Percentiles rank a stretch among this genome's conserved stretches.
These are phyloP conservation scores for Eremophila alpestris DNA, from an alignment of 2,797 vertebrate genomes.

Conservation along the genomic window DNA sequence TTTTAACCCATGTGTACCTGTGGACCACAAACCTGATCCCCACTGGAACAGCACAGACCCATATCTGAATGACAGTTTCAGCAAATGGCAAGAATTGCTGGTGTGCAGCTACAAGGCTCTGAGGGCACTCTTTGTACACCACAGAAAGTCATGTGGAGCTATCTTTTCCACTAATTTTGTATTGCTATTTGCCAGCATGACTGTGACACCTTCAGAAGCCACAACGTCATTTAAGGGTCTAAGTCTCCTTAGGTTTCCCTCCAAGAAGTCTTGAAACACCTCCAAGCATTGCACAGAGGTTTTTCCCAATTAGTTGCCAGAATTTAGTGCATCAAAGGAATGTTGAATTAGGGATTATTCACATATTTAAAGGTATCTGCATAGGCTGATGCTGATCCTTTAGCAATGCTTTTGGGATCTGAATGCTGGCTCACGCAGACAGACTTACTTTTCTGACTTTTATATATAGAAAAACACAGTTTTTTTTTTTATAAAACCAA, in stretches of 20 bases:
- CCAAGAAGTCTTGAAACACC: not conserved
- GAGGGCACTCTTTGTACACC: not conserved
- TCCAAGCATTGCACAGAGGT: not conserved
- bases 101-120: not conserved
- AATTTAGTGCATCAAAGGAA: not conserved
- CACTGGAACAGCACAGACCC: rapidly evolving
- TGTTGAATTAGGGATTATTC: not conserved
- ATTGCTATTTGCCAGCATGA: not conserved
- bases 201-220: not conserved
- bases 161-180: not conserved
- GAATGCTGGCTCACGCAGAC: not conserved
- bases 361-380: not conserved
- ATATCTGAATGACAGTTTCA: not conserved
- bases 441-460: not conserved
- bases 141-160: not conserved
- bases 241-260: not conserved
- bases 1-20: not conserved
- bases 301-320: not conserved
- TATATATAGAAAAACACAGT: not conserved
- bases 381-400: not conserved
- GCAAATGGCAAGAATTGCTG: not conserved
- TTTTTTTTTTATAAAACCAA: not conserved
- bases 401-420: not conserved
- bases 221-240: not conserved
- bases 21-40: not conserved